A percentile compares a stretch with the other conserved stretches of the same genome.
Evolutionary conservation across 2,888 invertebrate species (phyloP).

Genomic region (Noctua pronuba): DNA sequence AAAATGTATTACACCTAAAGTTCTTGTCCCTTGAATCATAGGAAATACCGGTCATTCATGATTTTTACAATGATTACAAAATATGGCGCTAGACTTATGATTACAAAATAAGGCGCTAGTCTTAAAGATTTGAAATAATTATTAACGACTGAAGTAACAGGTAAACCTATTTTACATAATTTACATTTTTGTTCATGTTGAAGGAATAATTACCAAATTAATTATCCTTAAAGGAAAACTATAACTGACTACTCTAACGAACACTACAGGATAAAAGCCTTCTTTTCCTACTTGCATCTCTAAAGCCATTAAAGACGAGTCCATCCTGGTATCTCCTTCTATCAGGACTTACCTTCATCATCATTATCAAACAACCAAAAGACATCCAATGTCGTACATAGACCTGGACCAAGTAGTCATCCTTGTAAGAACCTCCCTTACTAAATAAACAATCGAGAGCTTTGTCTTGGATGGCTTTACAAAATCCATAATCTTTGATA

Average conservation of each 20-base stretch:
- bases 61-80: not conserved
- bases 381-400: not conserved
- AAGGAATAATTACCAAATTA: not conserved
- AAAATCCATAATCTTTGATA: not conserved
- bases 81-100: conserved; percentile 2
- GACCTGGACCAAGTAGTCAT: not conserved
- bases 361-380: not conserved
- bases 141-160: not conserved
- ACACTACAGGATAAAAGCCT: not conserved
- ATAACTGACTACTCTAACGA: not conserved
- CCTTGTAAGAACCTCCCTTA: not conserved
- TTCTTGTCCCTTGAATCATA: conserved; percentile 40
- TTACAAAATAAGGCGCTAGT: conserved; percentile 10
- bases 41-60: conserved; percentile 28
- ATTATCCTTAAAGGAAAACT: conserved; percentile 2
- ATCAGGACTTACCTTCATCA: not conserved
- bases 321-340: not conserved
- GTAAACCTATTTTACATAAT: not conserved
- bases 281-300: not conserved
- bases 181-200: not conserved
- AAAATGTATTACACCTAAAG: conserved; percentile 20
- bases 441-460: not conserved
- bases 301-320: not conserved
- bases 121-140: not conserved
- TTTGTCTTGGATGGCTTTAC: not conserved